Percentiles rank a stretch among this genome's conserved stretches.
phyloP scores from a whole-genome alignment of 1,140 invertebrate genomes.

The Teleogryllus occipitalis region DNA sequence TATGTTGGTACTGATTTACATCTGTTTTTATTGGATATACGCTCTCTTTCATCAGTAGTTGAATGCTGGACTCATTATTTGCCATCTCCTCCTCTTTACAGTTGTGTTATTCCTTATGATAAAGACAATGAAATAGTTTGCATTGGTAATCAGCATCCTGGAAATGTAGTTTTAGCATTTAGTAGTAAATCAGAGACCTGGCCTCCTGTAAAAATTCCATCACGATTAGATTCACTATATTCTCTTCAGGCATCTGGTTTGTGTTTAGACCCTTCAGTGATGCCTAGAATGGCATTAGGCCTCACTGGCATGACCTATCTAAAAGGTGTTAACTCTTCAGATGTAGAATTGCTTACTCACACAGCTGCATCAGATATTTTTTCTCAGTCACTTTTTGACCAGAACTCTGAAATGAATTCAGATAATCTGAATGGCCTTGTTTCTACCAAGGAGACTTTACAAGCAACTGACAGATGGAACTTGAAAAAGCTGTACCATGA shows the following conservation, averaged over 20 bases:
- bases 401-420: neutral
- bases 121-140: neutral
- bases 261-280: neutral
- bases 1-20: neutral
- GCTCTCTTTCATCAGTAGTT: neutral
- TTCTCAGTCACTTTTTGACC: neutral
- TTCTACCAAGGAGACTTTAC: neutral
- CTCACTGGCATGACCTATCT: neutral
- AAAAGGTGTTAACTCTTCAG: neutral
- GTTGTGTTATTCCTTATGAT: neutral
- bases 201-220: neutral
- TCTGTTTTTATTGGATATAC: neutral
- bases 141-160: neutral
- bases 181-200: neutral
- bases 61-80: neutral
- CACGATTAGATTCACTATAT: neutral
- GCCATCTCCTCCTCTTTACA: neutral
- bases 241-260: neutral
- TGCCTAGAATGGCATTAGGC: neutral
- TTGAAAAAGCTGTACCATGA: neutral
- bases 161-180: neutral
- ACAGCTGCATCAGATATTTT: neutral
- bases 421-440: neutral
- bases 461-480: neutral
- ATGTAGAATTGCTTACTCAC: neutral